phyloP scores from a whole-genome alignment of 92 coral and sea anemone genomes.

The Desmophyllum pertusum region DNA sequence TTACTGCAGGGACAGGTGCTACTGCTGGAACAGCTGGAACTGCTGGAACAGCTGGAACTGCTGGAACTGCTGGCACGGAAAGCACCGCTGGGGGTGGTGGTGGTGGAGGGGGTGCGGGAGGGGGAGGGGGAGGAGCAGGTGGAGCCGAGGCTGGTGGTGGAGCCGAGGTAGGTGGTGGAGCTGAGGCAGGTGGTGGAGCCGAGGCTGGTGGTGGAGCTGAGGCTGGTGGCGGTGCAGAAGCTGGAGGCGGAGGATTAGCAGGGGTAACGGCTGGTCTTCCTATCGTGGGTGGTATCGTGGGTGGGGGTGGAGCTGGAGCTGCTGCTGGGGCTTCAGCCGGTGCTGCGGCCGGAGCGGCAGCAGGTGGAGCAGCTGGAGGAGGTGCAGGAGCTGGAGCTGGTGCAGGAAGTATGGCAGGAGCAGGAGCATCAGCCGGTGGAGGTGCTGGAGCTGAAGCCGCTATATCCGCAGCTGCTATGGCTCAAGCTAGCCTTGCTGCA shows the following conservation, averaged over 20 bases:
- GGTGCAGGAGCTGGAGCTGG: background rate
- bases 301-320: conserved; percentile 12
- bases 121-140: conserved; percentile 22
- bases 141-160: conserved; percentile 43
- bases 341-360: conserved; percentile 19
- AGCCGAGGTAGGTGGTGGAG: conserved; percentile 16
- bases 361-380: conserved; percentile 8
- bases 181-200: conserved; percentile 24
- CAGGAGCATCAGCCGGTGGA: background rate
- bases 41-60: conserved; percentile 30
- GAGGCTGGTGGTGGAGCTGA: conserved; percentile 41
- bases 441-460: conserved; percentile 56
- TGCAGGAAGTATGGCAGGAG: conserved; percentile 16
- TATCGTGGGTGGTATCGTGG: conserved; percentile 26
- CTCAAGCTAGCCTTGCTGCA: conserved; percentile 45
- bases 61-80: conserved; percentile 24
- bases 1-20: conserved; percentile 7
- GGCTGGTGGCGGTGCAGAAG: conserved; percentile 43
- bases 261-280: conserved; percentile 30
- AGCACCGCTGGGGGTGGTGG: conserved; percentile 27
- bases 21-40: conserved; percentile 53
- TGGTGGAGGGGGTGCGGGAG: conserved; percentile 21
- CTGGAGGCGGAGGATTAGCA: conserved; percentile 33
- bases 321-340: conserved; percentile 27
- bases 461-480: conserved; percentile 35